phyloP scores from a whole-genome alignment of 2,888 invertebrate genomes.

The Opisthograptis luteolata region DNA sequence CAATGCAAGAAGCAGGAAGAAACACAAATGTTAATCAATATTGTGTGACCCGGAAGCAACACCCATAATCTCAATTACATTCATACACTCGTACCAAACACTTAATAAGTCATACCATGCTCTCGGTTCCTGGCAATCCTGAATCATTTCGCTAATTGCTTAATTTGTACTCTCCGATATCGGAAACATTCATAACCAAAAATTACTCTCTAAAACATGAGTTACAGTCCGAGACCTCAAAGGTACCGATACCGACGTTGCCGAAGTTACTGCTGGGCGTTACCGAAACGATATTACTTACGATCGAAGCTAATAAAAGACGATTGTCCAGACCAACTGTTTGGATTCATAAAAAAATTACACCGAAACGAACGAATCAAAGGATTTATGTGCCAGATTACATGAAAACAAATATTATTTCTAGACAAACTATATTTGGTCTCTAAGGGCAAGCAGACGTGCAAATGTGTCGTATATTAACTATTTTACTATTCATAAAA shows the following conservation, averaged over 20 bases:
- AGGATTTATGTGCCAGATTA: background rate
- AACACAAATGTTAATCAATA: no score
- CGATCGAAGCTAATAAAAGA: slow-evolving; percentile 6
- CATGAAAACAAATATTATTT: no score
- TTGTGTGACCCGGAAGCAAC: background rate
- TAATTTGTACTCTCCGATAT: slow-evolving; percentile 2
- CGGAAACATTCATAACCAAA: slow-evolving; percentile 4
- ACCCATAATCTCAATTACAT: background rate
- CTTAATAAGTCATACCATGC: background rate
- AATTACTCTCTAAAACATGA: background rate
- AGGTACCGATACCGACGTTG: background rate
- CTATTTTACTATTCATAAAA: no score
- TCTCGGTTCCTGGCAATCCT: background rate
- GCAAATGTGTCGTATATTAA: no score
- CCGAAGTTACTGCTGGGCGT: slow-evolving; percentile 1
- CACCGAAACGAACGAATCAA: slow-evolving; percentile 4
- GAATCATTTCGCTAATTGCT: slow-evolving; percentile 1
- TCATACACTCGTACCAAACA: background rate
- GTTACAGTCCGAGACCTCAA: background rate
- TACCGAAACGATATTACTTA: background rate
- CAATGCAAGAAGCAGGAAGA: no score
- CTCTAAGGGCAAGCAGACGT: no score
- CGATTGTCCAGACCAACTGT: background rate
- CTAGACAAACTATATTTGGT: no score
- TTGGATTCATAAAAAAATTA: slow-evolving; percentile 4